Base-by-base conservation (phyloP, 1,140 invertebrate genomes). In the Drosophila willistoni region DNA sequence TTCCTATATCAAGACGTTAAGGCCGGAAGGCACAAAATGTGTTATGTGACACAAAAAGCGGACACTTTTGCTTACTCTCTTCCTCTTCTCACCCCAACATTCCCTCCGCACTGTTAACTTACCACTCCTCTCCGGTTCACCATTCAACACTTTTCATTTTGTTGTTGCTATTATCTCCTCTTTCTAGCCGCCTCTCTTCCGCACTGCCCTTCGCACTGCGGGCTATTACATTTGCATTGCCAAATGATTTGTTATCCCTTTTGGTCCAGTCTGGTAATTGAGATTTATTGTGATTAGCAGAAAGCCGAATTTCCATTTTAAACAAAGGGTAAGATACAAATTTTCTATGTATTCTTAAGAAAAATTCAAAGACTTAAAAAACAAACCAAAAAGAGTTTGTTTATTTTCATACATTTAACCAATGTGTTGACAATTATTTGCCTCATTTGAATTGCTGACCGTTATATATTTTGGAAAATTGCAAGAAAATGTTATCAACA, bases 201-300 rank as follows among this genome's bases (percentile, higher is more conserved):
- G 10, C 44, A 10, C 3, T 4, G 7, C 22, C 34, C 39, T 42
- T 22, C 59, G 25, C 44, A 51, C 59, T 41, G 39, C 59, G 34
- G 34, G 59, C 59, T 61, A 41, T 61, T 61, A 61, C 17, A 39
- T 61, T 61, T 72, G 41, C 68, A 73, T 73, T 57, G 59, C 57
- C 71, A 68, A 59, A 71, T 75, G 73, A 75, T 75, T 74, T 75
- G 73, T 75, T 55, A 25, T 51, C 47, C 10, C 44, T 51, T 51
- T 59, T 39, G 25, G 7, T 19, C 34, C 17, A 36, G 17, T 36
- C 41, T 10, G 44, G 60, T 63, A 61, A 68, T 60, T 72, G 64
- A 63, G 63, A 77, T 77, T 77, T 78, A 77, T 67, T 67, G 41
- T 59, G 54, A 39, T 62, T 57, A 41, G 47, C 54, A 36, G 25